These are phyloP conservation scores for Torymus texanus DNA, from an alignment of 2,888 invertebrate genomes.

Conservation along the genomic window DNA sequence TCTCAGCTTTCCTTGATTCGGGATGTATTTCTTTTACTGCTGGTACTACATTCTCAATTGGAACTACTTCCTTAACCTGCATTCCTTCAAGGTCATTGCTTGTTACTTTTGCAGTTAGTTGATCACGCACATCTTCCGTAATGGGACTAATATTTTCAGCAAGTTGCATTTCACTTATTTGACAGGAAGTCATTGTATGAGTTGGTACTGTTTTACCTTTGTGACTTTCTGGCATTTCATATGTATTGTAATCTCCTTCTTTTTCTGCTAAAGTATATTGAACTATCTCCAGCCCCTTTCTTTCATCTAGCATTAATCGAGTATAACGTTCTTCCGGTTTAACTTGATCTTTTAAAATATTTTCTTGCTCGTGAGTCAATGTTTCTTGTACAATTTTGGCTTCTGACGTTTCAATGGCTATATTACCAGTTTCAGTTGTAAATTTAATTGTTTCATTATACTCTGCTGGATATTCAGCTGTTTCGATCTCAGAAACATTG, in stretches of 20 bases:
- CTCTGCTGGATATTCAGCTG: slow-evolving; percentile 77
- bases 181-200: slow-evolving; percentile 77
- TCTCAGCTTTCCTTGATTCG: slow-evolving; percentile 73
- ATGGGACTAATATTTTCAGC: slow-evolving; percentile 73
- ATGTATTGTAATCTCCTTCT: slow-evolving; percentile 78
- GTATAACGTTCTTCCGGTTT: slow-evolving; percentile 72
- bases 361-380: slow-evolving; percentile 82
- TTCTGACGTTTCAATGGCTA: slow-evolving; percentile 79
- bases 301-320: slow-evolving; percentile 78
- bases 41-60: slow-evolving; percentile 77
- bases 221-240: slow-evolving; percentile 77
- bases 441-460: slow-evolving; percentile 78
- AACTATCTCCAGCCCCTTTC: slow-evolving; percentile 79
- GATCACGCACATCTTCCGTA: slow-evolving; percentile 73
- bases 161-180: slow-evolving; percentile 75
- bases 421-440: slow-evolving; percentile 76
- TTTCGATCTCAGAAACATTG: slow-evolving; percentile 78
- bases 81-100: slow-evolving; percentile 75
- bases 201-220: slow-evolving; percentile 76
- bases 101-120: slow-evolving; percentile 74
- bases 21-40: slow-evolving; percentile 72
- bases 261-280: slow-evolving; percentile 82
- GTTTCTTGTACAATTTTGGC: slow-evolving; percentile 81
- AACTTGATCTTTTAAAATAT: slow-evolving; percentile 68
- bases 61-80: slow-evolving; percentile 77